Evolutionary conservation across 2,888 invertebrate genomes (phyloP), one percentile per base, ranked within the genome.

Genomic region (Heteromyza rotundicornis): DNA sequence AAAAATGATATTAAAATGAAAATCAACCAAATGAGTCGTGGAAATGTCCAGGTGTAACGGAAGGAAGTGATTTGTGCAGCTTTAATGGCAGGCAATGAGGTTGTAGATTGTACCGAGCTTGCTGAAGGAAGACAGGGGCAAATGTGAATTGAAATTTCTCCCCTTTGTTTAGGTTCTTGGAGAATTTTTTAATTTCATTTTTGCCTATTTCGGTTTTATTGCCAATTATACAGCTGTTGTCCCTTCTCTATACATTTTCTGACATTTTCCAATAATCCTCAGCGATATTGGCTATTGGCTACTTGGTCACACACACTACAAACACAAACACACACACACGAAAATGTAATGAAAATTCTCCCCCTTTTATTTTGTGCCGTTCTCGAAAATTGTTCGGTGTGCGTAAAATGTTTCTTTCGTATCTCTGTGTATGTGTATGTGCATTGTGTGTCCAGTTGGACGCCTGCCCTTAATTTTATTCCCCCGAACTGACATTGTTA

Each of bases 401-500:
- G 55, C 51, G 52, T 57, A 52, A 47, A 57, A 57, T 44, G 40
- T 23, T 54, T 17, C 49, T 24, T 60, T 49, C 47, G 40, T 35
- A 47, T 24, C 16, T 56, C 40, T 8, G 16, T 24, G 57, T 47
- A 19, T 14, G 49, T 32, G 22, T 23, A 20, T 2, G 20, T 49
- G 49, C 3, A n/a, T 7, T 49, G 59, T n/a, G 50, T 40, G 44
- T 24, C 40, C 14, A n/a, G 12, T n/a, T 17, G 52, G 10, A 51
- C 54, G 54, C 20, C 59, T 44, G 17, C 47, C 53, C 53, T 59
- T 60, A 52, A 63, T 60, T 63, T n/a, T n/a, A n/a, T n/a, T 60
- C 17, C 55, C 51, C 58, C 40, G 55, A 50, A 61, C 47, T 49
- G 60, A 59, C 63, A 67, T 65, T 65, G 67, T 64, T 64, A 65